These are phyloP conservation scores for Nylanderia fulva DNA, from an alignment of 1,140 invertebrate genomes.

Conservation along the genomic window DNA sequence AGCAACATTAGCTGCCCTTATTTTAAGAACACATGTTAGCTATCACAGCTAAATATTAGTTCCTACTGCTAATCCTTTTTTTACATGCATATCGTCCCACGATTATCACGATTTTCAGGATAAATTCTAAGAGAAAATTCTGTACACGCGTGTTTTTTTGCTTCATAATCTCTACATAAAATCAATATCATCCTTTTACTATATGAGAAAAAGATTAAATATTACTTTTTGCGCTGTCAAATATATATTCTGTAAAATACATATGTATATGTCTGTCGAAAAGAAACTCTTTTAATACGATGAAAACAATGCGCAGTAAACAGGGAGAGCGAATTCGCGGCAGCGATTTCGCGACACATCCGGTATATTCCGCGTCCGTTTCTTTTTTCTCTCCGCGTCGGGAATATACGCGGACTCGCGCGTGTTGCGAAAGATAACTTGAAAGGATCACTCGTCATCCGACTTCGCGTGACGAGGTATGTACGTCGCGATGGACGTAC, in stretches of 20 bases:
- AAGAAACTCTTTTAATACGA: background rate
- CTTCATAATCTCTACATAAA: background rate
- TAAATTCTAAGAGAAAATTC: too few relatives aligned
- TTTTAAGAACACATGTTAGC: too few relatives aligned
- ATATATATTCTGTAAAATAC: background rate
- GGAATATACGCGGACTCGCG: background rate
- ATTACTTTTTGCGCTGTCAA: too few relatives aligned
- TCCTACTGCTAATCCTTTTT: too few relatives aligned
- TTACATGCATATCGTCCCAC: too few relatives aligned
- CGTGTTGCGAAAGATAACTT: slow-evolving; percentile 14
- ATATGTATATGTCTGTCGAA: background rate
- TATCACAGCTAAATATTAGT: too few relatives aligned
- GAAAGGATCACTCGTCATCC: slow-evolving; percentile 37
- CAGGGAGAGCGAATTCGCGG: background rate
- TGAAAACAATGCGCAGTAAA: background rate
- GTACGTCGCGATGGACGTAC: slow-evolving; percentile 21
- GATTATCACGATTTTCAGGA: too few relatives aligned
- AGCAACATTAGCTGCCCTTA: too few relatives aligned
- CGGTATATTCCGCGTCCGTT: background rate
- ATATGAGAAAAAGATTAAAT: background rate
- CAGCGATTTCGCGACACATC: background rate
- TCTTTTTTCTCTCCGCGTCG: background rate
- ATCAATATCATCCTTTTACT: background rate
- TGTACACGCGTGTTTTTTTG: background rate
- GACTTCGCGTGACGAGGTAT: background rate